These are phyloP conservation scores for Apus apus DNA, from an alignment of 2,113 vertebrate species.

Conservation along the genomic window DNA sequence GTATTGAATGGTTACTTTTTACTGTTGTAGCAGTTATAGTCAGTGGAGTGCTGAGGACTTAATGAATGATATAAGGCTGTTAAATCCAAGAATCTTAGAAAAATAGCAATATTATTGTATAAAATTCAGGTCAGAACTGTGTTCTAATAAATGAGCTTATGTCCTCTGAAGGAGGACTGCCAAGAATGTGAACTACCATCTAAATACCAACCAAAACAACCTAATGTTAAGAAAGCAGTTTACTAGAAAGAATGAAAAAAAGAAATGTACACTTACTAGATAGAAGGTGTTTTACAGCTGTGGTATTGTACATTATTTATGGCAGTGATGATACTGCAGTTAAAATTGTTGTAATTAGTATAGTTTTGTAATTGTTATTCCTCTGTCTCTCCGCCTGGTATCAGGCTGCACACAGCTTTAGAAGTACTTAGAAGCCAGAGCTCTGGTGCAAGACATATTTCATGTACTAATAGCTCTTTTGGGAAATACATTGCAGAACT, in stretches of 20 bases:
- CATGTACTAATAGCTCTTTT: background rate
- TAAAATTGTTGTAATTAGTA: background rate
- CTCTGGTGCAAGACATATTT: background rate
- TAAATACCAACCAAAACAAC: background rate
- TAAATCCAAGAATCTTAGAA: background rate
- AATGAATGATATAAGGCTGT: background rate
- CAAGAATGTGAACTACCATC: background rate
- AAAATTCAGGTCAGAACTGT: constrained; percentile 20
- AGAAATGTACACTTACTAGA: background rate
- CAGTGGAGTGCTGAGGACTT: background rate
- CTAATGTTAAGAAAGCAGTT: background rate
- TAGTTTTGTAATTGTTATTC: background rate
- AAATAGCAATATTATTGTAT: background rate
- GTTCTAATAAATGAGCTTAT: background rate
- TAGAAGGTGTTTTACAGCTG: background rate
- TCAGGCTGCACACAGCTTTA: background rate
- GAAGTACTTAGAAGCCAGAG: background rate
- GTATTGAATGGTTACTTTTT: background rate
- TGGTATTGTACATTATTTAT: background rate
- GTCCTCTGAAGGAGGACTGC: no score
- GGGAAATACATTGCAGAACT: background rate
- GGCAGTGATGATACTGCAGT: background rate
- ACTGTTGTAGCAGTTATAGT: background rate
- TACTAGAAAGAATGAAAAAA: background rate
- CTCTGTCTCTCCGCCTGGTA: background rate